Evolutionary conservation across 2,113 vertebrate species (phyloP).

Genomic region (Grammomys surdaster): DNA sequence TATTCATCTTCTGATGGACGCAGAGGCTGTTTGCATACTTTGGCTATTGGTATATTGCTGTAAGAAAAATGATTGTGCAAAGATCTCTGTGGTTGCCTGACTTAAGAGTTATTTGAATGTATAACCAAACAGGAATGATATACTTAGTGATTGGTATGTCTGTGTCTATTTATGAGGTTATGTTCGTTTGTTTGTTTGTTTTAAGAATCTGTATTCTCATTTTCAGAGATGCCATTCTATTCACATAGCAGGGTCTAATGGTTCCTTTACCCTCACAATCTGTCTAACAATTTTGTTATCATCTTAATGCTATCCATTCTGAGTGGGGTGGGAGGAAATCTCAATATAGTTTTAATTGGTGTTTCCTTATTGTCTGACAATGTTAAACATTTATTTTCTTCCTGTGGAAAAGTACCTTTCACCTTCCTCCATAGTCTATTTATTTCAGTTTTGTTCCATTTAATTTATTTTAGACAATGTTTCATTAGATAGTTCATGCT

Average conservation of each 20-base stretch:
- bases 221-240: background rate
- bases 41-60: background rate
- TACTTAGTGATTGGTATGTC: background rate
- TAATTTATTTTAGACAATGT: background rate
- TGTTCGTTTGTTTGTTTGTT: background rate
- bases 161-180: background rate
- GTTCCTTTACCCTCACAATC: background rate
- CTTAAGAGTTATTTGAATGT: background rate
- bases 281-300: background rate
- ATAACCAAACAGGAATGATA: background rate
- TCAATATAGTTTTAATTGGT: background rate
- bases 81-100: background rate
- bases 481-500: background rate
- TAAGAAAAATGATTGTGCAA: background rate
- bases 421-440: background rate
- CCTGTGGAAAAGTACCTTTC: background rate
- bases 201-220: background rate
- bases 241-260: background rate
- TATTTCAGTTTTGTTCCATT: background rate
- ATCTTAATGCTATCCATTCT: background rate
- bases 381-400: background rate
- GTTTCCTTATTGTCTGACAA: background rate
- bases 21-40: background rate
- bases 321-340: background rate
- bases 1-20: background rate